Percentiles rank a stretch among this genome's conserved stretches.
These are phyloP conservation scores for Erithacus rubecula DNA, from an alignment of 2,797 vertebrate genomes.

Conservation along the genomic window DNA sequence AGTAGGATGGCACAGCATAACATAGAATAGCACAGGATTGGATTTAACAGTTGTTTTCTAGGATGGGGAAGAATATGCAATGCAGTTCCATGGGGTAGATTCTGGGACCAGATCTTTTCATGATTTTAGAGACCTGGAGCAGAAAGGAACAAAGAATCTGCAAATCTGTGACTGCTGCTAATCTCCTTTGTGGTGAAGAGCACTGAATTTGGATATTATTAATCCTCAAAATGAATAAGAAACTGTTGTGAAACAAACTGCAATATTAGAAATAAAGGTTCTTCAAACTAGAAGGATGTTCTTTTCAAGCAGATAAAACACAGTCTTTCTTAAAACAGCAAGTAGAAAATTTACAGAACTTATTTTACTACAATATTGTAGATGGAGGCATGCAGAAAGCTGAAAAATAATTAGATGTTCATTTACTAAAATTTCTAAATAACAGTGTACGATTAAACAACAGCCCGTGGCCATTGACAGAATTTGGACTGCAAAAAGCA, in stretches of 20 bases:
- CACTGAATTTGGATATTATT: not conserved
- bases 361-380: accelerated
- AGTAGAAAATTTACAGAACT: not conserved
- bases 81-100: accelerated
- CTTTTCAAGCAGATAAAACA: not conserved
- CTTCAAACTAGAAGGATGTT: not conserved
- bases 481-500: not conserved
- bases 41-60: not conserved
- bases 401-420: not conserved
- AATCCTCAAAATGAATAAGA: not conserved
- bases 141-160: not conserved
- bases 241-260: not conserved
- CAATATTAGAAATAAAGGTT: not conserved
- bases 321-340: not conserved
- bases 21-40: too few species aligned
- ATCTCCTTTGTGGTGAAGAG: not conserved
- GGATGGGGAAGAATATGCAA: not conserved
- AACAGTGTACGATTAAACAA: not conserved
- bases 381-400: accelerated
- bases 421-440: not conserved
- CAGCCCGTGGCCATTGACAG: not conserved
- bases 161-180: not conserved
- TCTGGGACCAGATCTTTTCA: not conserved
- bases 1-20: too few species aligned
- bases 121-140: not conserved